Conservation (phyloP, 37 sponge, comb jelly and placozoan species). For the Chondrosia reniformis region DNA sequence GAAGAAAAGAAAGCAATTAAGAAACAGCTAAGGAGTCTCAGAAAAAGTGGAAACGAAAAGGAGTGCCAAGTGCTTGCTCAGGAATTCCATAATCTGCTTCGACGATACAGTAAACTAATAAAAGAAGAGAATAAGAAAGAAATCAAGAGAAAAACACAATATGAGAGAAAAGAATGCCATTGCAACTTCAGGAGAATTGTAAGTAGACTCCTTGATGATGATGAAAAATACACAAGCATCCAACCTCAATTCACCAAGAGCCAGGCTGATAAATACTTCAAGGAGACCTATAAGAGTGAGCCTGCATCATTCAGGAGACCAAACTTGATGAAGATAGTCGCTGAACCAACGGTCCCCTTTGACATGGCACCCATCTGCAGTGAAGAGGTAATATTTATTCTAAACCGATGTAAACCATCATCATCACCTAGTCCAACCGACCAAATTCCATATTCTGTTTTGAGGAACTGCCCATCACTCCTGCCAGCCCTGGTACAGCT, state of each 20-base stretch:
- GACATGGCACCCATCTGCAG: neutral
- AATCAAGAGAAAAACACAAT: neutral
- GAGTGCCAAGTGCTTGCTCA: neutral
- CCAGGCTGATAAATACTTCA: neutral
- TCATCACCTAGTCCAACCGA: neutral
- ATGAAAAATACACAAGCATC: neutral
- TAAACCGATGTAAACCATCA: neutral
- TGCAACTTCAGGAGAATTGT: slow-evolving; percentile 13
- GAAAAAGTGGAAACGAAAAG: no score
- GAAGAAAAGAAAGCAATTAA: no score
- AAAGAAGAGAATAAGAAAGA: slow-evolving; percentile 10
- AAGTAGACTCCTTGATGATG: neutral
- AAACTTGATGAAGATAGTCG: neutral
- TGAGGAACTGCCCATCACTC: slow-evolving; percentile 27
- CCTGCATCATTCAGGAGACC: neutral
- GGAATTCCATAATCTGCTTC: neutral
- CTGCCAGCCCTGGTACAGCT: slow-evolving; percentile 7
- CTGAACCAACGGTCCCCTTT: neutral
- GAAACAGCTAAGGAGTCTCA: no score
- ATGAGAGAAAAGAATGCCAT: slow-evolving; percentile 17
- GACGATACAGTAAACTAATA: slow-evolving; percentile 4
- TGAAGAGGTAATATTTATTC: neutral
- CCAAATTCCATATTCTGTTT: neutral
- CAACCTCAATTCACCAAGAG: neutral
- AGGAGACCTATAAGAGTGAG: neutral